These are phyloP conservation scores for Dolichoris vasculosae DNA, from an alignment of 1,140 invertebrate genomes.

Conservation along the genomic window DNA sequence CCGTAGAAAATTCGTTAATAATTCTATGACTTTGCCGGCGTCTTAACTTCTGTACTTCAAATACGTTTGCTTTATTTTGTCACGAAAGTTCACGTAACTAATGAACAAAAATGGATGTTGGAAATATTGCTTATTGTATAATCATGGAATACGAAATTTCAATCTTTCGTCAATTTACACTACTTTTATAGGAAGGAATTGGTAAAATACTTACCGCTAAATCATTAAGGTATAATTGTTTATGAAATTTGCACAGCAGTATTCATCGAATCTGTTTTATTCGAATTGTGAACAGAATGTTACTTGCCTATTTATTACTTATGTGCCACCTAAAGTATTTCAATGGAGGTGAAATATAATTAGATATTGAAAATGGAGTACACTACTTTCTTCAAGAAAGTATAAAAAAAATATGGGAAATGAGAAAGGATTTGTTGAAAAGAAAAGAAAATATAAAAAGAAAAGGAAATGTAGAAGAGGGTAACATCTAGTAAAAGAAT, in stretches of 20 bases:
- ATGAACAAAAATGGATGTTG: slow-evolving; percentile 26
- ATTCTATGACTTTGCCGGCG: slow-evolving; percentile 29
- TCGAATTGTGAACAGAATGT: too few relatives aligned
- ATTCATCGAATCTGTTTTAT: too few relatives aligned
- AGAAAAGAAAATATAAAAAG: background rate
- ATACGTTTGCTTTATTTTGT: slow-evolving; percentile 16
- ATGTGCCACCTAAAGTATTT: background rate
- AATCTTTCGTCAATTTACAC: slow-evolving; percentile 2
- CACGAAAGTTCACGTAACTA: slow-evolving; percentile 19
- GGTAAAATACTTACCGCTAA: background rate
- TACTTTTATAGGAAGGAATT: background rate
- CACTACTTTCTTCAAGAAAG: background rate
- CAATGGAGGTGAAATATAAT: background rate
- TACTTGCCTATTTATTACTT: background rate
- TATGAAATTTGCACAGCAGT: too few relatives aligned
- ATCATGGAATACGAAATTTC: slow-evolving; percentile 6
- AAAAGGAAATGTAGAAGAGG: background rate
- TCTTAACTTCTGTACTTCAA: slow-evolving; percentile 31
- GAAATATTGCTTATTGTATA: slow-evolving; percentile 29
- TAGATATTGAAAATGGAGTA: background rate
- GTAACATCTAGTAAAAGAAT: background rate
- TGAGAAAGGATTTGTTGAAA: background rate
- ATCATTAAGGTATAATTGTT: background rate
- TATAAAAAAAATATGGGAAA: background rate
- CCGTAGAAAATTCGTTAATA: slow-evolving; percentile 42